These are phyloP conservation scores for Brachionichthys hirsutus DNA, from an alignment of 2,113 vertebrate species.

Conservation along the genomic window DNA sequence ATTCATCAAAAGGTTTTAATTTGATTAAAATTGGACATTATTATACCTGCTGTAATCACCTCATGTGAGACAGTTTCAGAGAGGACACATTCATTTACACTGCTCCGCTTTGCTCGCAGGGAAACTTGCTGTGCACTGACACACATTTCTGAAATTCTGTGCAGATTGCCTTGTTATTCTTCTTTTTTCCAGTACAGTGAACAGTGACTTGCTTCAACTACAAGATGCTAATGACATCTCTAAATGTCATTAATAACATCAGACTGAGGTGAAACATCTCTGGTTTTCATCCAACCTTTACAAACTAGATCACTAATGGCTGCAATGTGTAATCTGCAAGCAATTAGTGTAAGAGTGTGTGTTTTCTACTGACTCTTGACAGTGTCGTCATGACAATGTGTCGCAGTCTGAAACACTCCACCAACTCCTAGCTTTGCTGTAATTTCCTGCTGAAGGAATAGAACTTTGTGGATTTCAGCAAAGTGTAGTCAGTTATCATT, in stretches of 20 bases:
- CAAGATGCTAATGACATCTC: constrained; percentile 9
- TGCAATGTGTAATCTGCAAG: background rate
- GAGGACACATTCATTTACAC: constrained; percentile 27
- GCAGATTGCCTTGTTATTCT: constrained; percentile 35
- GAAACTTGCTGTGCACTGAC: constrained; percentile 26
- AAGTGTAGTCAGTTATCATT: too few species aligned
- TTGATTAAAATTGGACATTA: background rate
- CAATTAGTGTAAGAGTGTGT: background rate
- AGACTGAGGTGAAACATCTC: background rate
- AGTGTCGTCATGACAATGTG: constrained; percentile 17
- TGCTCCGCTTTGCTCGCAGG: constrained; percentile 28
- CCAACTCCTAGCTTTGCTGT: constrained; percentile 8
- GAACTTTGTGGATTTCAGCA: too few species aligned
- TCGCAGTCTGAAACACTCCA: constrained; percentile 5
- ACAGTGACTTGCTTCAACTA: constrained; percentile 5
- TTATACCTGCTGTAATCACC: background rate
- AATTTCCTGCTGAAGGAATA: constrained; percentile 11
- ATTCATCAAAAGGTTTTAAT: background rate
- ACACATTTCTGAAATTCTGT: constrained; percentile 19
- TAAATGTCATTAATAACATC: background rate
- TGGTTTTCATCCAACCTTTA: background rate
- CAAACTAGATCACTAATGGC: background rate
- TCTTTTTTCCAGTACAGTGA: constrained; percentile 36
- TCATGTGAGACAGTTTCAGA: constrained; percentile 12
- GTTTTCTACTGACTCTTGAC: constrained; percentile 9